Evolutionary conservation across 2,113 vertebrate genomes (phyloP), one percentile per base, ranked within the genome.

Genomic region (Thomomys bottae): DNA sequence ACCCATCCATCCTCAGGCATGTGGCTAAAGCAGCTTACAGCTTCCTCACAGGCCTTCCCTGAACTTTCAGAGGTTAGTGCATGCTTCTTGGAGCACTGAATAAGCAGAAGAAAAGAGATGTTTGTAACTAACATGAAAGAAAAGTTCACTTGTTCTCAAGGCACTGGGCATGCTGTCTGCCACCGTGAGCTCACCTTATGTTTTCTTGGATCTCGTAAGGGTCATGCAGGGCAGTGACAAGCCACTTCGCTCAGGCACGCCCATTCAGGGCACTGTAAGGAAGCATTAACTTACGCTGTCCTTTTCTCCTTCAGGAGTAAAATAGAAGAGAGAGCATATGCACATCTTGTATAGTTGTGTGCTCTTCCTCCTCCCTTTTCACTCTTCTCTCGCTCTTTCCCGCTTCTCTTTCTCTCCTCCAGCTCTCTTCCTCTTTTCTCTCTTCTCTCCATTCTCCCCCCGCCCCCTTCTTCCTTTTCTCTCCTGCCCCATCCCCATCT

Each of bases 41-140:
- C 84, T 40, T 6, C 1, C 2, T 71, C 95, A 92, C 54, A 40
- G 68, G 95, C 72, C 75, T 90, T 64, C 40, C 87, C 71, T 95
- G 94, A 95, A 95, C 89, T 94, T 92, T 71, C 73, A 87, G 59
- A 95, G 92, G 84, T 90, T 95, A 95, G 83, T 36, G 85, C 32
- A 23, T 63, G 45, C 34, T 91, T 92, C 88, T 95, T 84, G 38
- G 93, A 92, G 36, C 78, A 78, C 66, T 92, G 66, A 95, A 36
- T 88, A 92, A 92, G 68, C 49, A 54, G 77, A 83, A 93, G 95
- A 72, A 54, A 64, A 96, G 96, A 92, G 96, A 75, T 20, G 34
- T 94, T 91, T 93, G 85, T 70, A 72, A 84, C 86, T 0, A 0
- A 72, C 81, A 64, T 83, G 3, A 7, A 96, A 96, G 94, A 66